Base-by-base conservation (phyloP, 2,888 invertebrate genomes). In the Artemia sp. region DNA sequence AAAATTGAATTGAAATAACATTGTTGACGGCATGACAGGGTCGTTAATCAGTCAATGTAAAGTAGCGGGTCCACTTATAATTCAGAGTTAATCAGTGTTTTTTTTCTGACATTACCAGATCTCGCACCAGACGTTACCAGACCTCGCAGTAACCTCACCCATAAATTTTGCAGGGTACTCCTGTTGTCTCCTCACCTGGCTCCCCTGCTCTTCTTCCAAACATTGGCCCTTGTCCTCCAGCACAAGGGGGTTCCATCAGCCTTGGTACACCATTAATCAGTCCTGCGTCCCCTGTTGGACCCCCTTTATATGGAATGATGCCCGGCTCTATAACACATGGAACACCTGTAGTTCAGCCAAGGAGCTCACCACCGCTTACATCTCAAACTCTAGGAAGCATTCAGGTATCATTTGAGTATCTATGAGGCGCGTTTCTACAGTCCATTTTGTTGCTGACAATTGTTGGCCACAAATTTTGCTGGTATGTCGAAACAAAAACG, bases 241-340 rank as follows among this genome's bases (percentile, higher is more conserved):
- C 73, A 69, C 66, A 67, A 66, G 52, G 68, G 70, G 14, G 70
- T 66, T 69, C 69, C 19, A 70, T 70, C 67, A 70, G 51, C 10
- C 68, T 67, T 24, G 70, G 70, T 19, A 70, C 71, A 14, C 71
- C 70, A 19, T 66, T 71, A 66, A 68, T 67, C 51, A 51, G 51
- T 58, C 24, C 51, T 68, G 19, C 12, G 11, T 38, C 71, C 10
- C 68, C 69, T 51, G 24, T 71, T 50, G 66, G 68, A 51, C 51
- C 70, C 51, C 52, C 70, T 12, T 51, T 70, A 11, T 64, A 64
- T n/a, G 53, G 52, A 10, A 66, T 68, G 64, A 52, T 67, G 10
- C 70, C 67, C 10, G 85, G 88, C 14, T 88, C 88, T 6, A 89
- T 89, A 70, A 84, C 85, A 0, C 83, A 85, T 73, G 86, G 89